A percentile compares a stretch with the other conserved stretches of the same genome.
These are phyloP conservation scores for Semotilus atromaculatus DNA, from an alignment of 2,797 vertebrate species.

Conservation along the genomic window DNA sequence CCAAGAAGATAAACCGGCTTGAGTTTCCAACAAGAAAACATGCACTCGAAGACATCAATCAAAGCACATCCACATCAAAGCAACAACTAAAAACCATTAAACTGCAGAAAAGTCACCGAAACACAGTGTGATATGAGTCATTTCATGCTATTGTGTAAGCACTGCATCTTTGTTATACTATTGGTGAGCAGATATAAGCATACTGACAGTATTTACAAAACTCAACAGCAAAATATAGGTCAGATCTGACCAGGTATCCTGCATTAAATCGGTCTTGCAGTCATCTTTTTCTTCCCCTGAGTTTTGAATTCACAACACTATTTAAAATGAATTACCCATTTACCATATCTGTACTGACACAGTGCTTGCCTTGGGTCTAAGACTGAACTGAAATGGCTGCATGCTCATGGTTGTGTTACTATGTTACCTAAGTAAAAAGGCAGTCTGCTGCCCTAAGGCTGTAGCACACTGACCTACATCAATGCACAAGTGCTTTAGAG, in stretches of 20 bases:
- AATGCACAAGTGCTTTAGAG: slow-evolving; percentile 25
- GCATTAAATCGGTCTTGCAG: slow-evolving; percentile 15
- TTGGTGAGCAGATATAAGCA: slow-evolving; percentile 18
- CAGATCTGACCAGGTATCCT: slow-evolving; percentile 24
- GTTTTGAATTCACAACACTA: slow-evolving; percentile 33
- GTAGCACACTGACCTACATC: slow-evolving; percentile 34
- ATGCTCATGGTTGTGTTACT: slow-evolving; percentile 3
- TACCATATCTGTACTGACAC: slow-evolving; percentile 21
- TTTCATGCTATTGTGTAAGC: slow-evolving; percentile 20
- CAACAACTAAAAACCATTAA: slow-evolving; percentile 11
- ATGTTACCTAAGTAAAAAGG: slow-evolving; percentile 29
- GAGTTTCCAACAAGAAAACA: not conserved
- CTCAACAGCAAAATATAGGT: slow-evolving; percentile 35
- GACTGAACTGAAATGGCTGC: not conserved
- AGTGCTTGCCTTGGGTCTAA: slow-evolving; percentile 13
- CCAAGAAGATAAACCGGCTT: not conserved
- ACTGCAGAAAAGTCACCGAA: not conserved
- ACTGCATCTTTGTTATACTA: not conserved
- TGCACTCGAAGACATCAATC: not conserved
- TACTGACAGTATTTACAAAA: not conserved
- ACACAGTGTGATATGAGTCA: not conserved
- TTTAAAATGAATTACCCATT: slow-evolving; percentile 35
- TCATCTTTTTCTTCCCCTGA: slow-evolving; percentile 4
- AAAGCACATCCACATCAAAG: slow-evolving; percentile 9
- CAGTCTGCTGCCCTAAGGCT: slow-evolving; percentile 16